These are phyloP conservation scores for Arctocebus calabarensis DNA, from an alignment of 2,797 vertebrate species.

Conservation along the genomic window DNA sequence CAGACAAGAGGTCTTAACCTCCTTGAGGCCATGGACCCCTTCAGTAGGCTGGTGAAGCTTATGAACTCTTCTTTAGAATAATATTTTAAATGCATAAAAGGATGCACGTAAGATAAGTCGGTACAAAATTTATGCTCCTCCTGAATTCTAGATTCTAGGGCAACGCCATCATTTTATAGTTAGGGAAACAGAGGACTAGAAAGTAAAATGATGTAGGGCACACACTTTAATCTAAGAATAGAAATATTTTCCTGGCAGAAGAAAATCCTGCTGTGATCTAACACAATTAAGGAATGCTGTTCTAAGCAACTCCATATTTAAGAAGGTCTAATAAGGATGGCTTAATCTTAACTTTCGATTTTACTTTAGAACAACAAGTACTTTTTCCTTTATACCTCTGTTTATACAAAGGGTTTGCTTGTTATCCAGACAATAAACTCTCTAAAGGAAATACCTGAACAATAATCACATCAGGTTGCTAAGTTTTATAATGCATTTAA, in stretches of 20 bases:
- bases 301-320: conserved; percentile 68
- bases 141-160: conserved; percentile 17
- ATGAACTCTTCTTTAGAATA: not conserved
- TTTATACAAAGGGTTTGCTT: conserved; percentile 70
- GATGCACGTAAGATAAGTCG: not conserved
- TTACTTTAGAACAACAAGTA: conserved; percentile 71
- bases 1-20: not conserved
- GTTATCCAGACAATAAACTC: conserved; percentile 49
- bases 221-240: conserved; percentile 65
- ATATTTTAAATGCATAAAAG: conserved; percentile 29
- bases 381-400: conserved; percentile 51
- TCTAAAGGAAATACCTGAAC: conserved; percentile 69
- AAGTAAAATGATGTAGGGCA: conserved; percentile 5
- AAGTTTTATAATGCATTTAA: conserved; percentile 49
- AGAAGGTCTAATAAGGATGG: conserved; percentile 72
- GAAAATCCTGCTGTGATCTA: conserved; percentile 64
- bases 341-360: conserved; percentile 68
- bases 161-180: not conserved
- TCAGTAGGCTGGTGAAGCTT: not conserved
- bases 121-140: not conserved
- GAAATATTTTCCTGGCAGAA: conserved; percentile 64
- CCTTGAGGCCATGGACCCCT: not conserved
- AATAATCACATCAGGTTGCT: conserved; percentile 66
- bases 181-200: not conserved
- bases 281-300: conserved; percentile 63